Evolutionary conservation across 2,888 invertebrate genomes (phyloP), one percentile per base, ranked within the genome.

Genomic region (Eudasyphora cyanicolor): DNA sequence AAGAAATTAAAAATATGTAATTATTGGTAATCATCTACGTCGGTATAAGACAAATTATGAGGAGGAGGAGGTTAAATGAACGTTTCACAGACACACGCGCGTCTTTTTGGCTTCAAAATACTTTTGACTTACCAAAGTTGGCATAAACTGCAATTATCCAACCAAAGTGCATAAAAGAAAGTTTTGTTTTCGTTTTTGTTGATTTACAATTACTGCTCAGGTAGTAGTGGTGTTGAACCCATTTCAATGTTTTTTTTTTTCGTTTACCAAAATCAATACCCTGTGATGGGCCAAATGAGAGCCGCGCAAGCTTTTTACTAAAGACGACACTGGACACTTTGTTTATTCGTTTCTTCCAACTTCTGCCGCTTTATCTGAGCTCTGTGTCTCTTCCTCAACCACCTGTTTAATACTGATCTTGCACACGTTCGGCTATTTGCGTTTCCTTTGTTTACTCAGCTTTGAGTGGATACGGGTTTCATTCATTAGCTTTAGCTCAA

Each of bases 71-170:
- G 51, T 51, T 49, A 49, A 51, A 51, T 3, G 45, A 7, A 24
- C 51, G 21, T 10, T 45, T 7, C 12, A 45, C 10, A 2, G 5
- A 12, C n/a, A 45, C n/a, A 45, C 32, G 8, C 32, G 8, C 32
- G 19, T 49, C 12, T 8, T 5, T 35, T 80, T 77, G 75, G 80
- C 74, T 76, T 74, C 12, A 32, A 67, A 69, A 73, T 57, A 54
- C 35, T 38, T 45, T 7, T 35, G 45, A 71, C 80, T 84, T 76
- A 84, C 84, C 81, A 78, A 79, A 67, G 67, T 84, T 84, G 84
- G 81, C 81, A 79, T 79, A 76, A 69, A 81, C 60, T 84, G 67
- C 81, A 73, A 62, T 78, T 69, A 60, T 73, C 67, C n/a, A n/a
- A n/a, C 71, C 78, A 57, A 73, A 77, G 42, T 62, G 76, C 70